Evolutionary conservation across 1,140 invertebrate species (phyloP).

Genomic region (Zaprionus camerounensis): DNA sequence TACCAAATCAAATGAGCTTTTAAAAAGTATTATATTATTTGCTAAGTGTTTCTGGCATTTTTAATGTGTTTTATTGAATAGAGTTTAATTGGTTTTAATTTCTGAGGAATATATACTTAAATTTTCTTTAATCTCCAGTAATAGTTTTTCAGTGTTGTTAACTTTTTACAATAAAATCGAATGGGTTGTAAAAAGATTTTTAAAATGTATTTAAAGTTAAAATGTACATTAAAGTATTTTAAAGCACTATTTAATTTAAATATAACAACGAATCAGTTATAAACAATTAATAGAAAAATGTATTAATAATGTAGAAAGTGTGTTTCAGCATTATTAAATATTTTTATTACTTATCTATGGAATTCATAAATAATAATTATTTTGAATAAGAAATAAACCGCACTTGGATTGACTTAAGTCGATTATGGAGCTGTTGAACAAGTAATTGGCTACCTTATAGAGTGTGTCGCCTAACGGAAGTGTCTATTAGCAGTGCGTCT

Average conservation of each 20-base stretch:
- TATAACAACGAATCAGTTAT: neutral
- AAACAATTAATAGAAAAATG: neutral
- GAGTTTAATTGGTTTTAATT: too few relatives aligned
- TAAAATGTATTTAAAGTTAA: too few relatives aligned
- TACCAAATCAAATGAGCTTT: neutral
- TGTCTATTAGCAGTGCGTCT: constrained; percentile 19
- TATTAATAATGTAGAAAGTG: neutral
- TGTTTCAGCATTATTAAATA: neutral
- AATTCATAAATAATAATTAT: neutral
- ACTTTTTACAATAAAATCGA: too few relatives aligned
- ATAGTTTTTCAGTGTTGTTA: too few relatives aligned
- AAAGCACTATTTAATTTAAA: neutral
- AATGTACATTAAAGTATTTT: too few relatives aligned
- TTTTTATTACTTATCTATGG: neutral
- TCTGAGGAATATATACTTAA: too few relatives aligned
- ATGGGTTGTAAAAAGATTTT: too few relatives aligned
- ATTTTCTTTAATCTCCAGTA: too few relatives aligned
- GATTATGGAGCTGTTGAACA: constrained; percentile 5
- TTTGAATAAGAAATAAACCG: neutral
- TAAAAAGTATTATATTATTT: neutral
- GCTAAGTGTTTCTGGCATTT: too few relatives aligned
- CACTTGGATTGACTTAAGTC: neutral
- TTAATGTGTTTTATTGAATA: too few relatives aligned
- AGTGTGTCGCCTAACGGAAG: constrained; percentile 31
- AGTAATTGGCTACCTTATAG: constrained; percentile 33